Conservation (phyloP, 1,140 invertebrate species). For the Trichoplusia ni region DNA sequence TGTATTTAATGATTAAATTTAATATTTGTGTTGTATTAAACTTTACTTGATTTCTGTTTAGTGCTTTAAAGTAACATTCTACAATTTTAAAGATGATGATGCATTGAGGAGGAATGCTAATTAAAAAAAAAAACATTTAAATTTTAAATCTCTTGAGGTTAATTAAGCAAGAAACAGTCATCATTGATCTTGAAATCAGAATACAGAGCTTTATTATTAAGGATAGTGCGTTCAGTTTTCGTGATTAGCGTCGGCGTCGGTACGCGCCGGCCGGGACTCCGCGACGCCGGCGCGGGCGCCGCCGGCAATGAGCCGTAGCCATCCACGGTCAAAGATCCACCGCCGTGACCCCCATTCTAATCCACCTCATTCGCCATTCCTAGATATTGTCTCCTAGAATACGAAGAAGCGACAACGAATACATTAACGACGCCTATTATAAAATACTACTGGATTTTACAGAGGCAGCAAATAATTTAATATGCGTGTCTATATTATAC, state of each 20-base stretch:
- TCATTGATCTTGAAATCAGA: slow-evolving; percentile 35
- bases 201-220: slow-evolving; percentile 37
- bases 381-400: slow-evolving; percentile 21
- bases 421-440: slow-evolving; percentile 3
- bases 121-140: neutral
- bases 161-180: slow-evolving; percentile 1
- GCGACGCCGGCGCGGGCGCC: slow-evolving; percentile 51
- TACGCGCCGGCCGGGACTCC: slow-evolving; percentile 33
- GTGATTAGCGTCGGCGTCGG: slow-evolving; percentile 64
- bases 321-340: slow-evolving; percentile 62
- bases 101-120: too few relatives aligned
- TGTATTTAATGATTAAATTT: neutral
- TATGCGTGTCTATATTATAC: slow-evolving; percentile 10
- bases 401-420: slow-evolving; percentile 12
- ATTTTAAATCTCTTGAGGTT: neutral
- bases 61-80: neutral
- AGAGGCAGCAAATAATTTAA: slow-evolving; percentile 7
- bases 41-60: neutral
- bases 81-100: neutral
- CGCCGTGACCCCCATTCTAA: slow-evolving; percentile 61
- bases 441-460: slow-evolving; percentile 14
- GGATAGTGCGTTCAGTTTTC: slow-evolving; percentile 49
- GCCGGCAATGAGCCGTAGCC: slow-evolving; percentile 66
- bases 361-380: slow-evolving; percentile 31
- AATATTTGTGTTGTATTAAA: neutral